Evolutionary conservation across 2,888 invertebrate genomes (phyloP), one percentile per base, ranked within the genome.

Genomic region (Sinohyriopsis cumingii): DNA sequence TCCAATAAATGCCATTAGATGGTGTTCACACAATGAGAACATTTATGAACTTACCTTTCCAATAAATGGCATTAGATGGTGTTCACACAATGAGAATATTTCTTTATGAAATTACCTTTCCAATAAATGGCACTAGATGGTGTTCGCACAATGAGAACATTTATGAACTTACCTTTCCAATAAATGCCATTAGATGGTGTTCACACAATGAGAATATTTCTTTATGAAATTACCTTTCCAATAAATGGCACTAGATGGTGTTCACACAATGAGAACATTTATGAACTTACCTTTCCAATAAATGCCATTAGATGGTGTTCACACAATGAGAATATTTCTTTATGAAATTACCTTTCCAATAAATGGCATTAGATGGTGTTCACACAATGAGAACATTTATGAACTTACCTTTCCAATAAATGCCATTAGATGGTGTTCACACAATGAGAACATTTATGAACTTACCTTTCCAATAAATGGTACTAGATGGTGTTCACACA

Each of bases 161-260:
- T 91, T 99, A n/a, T n/a, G n/a, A n/a, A n/a, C n/a, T n/a, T n/a
- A n/a, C n/a, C n/a, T n/a, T 98, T 60, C 99, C 99, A 90, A 98
- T 97, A 91, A 99, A 99, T 7, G 99, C 99, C 33, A 99, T 98
- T 87, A 99, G 91, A 89, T 99, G 99, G 89, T 99, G 99, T 89
- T 99, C 99, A 89, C 99, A 99, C 94, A 99, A 95, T n/a, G 98
- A 98, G 91, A 99, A 99, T 98, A 99, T 99, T 91, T 99, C 99
- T 80, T 99, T 99, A 90, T 99, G n/a, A n/a, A n/a, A n/a, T n/a
- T n/a, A n/a, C n/a, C n/a, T n/a, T 98, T 60, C 99, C 99, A 90
- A 98, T 97, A 91, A 99, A 99, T 7, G 99, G 99, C 33, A 99
- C 98, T 87, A 99, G 91, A 89, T 99, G 99, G 89, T 99, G 99